phyloP scores from a whole-genome alignment of 2,888 invertebrate species.

The Choreutis nemorana region DNA sequence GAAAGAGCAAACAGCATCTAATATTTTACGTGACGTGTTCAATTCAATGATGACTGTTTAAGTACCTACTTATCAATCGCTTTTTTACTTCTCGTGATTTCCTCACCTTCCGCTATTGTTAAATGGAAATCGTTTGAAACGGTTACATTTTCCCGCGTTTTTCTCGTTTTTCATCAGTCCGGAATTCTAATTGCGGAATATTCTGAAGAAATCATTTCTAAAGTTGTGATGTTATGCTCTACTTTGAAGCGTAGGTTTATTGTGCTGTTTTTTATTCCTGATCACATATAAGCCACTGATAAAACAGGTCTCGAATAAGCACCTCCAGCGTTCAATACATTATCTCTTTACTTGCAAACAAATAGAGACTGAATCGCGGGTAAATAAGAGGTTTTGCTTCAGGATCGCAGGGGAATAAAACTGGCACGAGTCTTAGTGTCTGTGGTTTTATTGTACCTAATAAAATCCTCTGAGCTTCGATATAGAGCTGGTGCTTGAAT shows the following conservation, averaged over 20 bases:
- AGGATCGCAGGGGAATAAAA: slow-evolving; percentile 24
- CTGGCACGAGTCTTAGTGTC: slow-evolving; percentile 17
- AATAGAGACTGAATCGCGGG: slow-evolving; percentile 27
- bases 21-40: slow-evolving; percentile 58
- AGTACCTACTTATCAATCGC: slow-evolving; percentile 39
- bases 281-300: slow-evolving; percentile 6
- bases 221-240: background rate
- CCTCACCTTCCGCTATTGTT: slow-evolving; percentile 34
- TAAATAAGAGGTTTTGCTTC: slow-evolving; percentile 26
- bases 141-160: slow-evolving; percentile 43
- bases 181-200: slow-evolving; percentile 9
- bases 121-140: slow-evolving; percentile 45
- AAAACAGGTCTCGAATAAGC: slow-evolving; percentile 17
- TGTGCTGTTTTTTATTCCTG: slow-evolving; percentile 2
- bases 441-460: slow-evolving; percentile 30
- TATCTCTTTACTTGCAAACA: slow-evolving; percentile 25
- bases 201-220: background rate
- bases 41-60: slow-evolving; percentile 31
- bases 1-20: slow-evolving; percentile 31
- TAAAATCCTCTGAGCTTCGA: slow-evolving; percentile 26
- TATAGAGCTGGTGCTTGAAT: slow-evolving; percentile 19
- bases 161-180: slow-evolving; percentile 22
- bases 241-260: no score
- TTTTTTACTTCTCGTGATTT: slow-evolving; percentile 27
- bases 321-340: slow-evolving; percentile 16